Conservation (phyloP, 1,140 invertebrate species). For the Drosophila rhopaloa region DNA sequence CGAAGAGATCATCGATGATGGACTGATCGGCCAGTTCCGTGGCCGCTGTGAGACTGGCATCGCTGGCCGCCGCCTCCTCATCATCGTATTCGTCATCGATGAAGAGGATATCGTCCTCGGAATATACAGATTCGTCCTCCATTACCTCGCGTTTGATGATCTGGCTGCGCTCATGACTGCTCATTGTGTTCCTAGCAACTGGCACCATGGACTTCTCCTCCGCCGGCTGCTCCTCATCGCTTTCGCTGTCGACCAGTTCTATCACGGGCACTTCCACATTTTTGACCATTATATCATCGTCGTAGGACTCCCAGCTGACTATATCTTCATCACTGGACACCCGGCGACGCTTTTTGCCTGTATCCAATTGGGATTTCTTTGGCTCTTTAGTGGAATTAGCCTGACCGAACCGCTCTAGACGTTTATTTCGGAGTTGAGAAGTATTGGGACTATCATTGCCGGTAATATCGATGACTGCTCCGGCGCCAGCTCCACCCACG, state of each 20-base stretch:
- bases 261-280: slow-evolving; percentile 9
- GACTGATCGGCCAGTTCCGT: slow-evolving; percentile 60
- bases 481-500: not conserved
- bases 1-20: slow-evolving; percentile 68
- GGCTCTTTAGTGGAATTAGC: not conserved
- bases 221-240: slow-evolving; percentile 11
- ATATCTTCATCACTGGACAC: not conserved
- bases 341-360: slow-evolving; percentile 30
- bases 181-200: not conserved
- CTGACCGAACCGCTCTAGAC: slow-evolving; percentile 53
- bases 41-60: slow-evolving; percentile 20
- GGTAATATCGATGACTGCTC: slow-evolving; percentile 19
- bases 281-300: slow-evolving; percentile 48
- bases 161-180: slow-evolving; percentile 50
- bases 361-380: not conserved
- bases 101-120: slow-evolving; percentile 71
- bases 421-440: slow-evolving; percentile 47
- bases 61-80: not conserved
- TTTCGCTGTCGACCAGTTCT: slow-evolving; percentile 51
- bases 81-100: slow-evolving; percentile 82
- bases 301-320: slow-evolving; percentile 46
- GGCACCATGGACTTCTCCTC: not conserved
- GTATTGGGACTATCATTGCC: not conserved
- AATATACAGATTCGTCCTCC: slow-evolving; percentile 59
- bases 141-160: slow-evolving; percentile 75